Conservation (phyloP, 64 coral and sea anemone species). For the Porites australiensis region DNA sequence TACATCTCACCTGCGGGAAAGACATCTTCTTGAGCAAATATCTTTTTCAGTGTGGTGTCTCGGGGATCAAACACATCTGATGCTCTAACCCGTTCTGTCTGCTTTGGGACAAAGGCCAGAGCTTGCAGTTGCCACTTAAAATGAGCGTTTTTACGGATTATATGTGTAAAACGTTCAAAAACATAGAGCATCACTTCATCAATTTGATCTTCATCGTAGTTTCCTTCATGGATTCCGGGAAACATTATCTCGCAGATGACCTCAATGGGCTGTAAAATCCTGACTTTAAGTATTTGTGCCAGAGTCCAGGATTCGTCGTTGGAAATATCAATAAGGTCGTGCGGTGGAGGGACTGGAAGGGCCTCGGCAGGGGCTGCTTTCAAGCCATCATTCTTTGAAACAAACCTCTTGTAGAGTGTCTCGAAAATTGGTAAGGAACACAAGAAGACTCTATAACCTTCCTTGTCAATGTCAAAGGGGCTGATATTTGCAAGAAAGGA, state of each 20-base stretch:
- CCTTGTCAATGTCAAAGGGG: not conserved
- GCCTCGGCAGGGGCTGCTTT: conserved; percentile 3
- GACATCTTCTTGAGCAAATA: conserved; percentile 66
- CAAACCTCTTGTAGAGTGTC: conserved; percentile 39
- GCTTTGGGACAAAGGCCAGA: conserved; percentile 27
- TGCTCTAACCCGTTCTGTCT: conserved; percentile 26
- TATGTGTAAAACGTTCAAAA: conserved; percentile 39
- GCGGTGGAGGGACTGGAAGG: conserved; percentile 14
- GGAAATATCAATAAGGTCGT: conserved; percentile 26
- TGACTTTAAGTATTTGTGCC: conserved; percentile 20
- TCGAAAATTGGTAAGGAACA: conserved; percentile 53
- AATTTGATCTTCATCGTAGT: conserved; percentile 44
- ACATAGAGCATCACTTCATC: conserved; percentile 66
- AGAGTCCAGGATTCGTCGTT: conserved; percentile 23
- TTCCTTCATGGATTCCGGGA: conserved; percentile 1
- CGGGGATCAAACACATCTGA: conserved; percentile 73
- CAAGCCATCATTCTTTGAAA: conserved; percentile 17
- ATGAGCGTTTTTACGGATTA: not conserved
- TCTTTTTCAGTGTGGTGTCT: not conserved
- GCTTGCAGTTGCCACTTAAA: conserved; percentile 16
- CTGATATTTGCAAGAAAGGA: conserved; percentile 19
- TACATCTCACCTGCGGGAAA: conserved; percentile 23
- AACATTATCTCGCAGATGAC: conserved; percentile 32
- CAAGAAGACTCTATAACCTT: conserved; percentile 13
- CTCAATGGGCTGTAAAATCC: conserved; percentile 36